Percentiles rank a stretch among this genome's conserved stretches.
phyloP scores from a whole-genome alignment of 2,888 invertebrate genomes.

The Chydorus sphaericus region DNA sequence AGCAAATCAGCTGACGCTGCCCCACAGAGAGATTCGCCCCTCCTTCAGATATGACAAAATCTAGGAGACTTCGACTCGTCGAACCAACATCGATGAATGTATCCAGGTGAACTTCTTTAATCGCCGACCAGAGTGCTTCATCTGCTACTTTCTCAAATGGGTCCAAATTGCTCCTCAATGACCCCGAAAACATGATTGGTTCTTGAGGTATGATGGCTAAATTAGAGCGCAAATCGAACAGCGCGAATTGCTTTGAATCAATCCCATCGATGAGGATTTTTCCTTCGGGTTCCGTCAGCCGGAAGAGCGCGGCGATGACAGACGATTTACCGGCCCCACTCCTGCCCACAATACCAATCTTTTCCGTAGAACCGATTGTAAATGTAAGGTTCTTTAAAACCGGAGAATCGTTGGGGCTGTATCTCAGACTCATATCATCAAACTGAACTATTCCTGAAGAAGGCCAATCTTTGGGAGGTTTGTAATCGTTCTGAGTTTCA shows the following conservation, averaged over 20 bases:
- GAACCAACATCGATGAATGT: slow-evolving; percentile 44
- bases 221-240: slow-evolving; percentile 33
- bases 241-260: slow-evolving; percentile 49
- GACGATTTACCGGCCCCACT: slow-evolving; percentile 76
- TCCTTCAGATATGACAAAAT: slow-evolving; percentile 47
- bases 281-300: slow-evolving; percentile 64
- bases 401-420: slow-evolving; percentile 30
- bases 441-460: slow-evolving; percentile 23
- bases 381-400: slow-evolving; percentile 32
- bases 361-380: slow-evolving; percentile 30
- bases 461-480: slow-evolving; percentile 31
- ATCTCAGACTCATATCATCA: slow-evolving; percentile 26
- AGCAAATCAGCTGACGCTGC: slow-evolving; percentile 74
- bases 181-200: slow-evolving; percentile 29
- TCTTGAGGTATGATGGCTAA: slow-evolving; percentile 36
- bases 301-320: slow-evolving; percentile 60
- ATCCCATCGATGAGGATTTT: slow-evolving; percentile 64
- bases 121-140: slow-evolving; percentile 13
- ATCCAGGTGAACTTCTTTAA: slow-evolving; percentile 41
- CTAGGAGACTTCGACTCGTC: too few species aligned
- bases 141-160: slow-evolving; percentile 28
- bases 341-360: slow-evolving; percentile 59
- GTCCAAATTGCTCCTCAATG: slow-evolving; percentile 29
- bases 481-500: slow-evolving; percentile 40
- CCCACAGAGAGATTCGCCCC: slow-evolving; percentile 77